Conservation (phyloP, 2,888 invertebrate genomes). For the Syritta pipiens region DNA sequence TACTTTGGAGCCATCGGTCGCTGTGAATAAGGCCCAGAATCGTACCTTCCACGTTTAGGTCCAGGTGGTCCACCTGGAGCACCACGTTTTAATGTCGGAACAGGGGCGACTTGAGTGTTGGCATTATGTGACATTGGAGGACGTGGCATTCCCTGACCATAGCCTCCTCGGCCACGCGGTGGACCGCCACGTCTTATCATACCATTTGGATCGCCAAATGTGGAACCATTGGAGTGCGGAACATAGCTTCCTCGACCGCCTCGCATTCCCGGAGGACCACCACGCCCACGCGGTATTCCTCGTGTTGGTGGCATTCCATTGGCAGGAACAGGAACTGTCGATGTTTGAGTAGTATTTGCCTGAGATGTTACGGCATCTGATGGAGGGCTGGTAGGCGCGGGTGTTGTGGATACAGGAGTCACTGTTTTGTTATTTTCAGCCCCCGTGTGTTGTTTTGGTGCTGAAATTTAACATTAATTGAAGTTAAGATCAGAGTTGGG, state of each 20-base stretch:
- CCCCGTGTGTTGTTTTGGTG: conserved; percentile 77
- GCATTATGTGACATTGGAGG: conserved; percentile 77
- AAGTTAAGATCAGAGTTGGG: too few relatives aligned
- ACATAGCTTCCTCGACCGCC: conserved; percentile 78
- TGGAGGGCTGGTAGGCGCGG: conserved; percentile 65
- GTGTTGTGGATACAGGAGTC: conserved; percentile 75
- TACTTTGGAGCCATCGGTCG: conserved; percentile 78
- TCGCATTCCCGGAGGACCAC: conserved; percentile 74
- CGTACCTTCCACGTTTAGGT: conserved; percentile 79
- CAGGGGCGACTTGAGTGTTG: conserved; percentile 78
- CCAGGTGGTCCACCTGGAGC: conserved; percentile 78
- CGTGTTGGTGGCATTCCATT: conserved; percentile 70
- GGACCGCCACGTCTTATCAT: conserved; percentile 76
- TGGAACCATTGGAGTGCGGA: conserved; percentile 75
- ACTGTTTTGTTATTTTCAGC: conserved; percentile 78
- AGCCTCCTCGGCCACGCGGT: conserved; percentile 77
- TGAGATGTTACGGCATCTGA: conserved; percentile 69
- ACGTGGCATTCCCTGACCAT: conserved; percentile 76
- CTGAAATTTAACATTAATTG: conserved; percentile 62
- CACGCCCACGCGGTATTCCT: conserved; percentile 76
- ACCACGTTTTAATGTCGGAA: conserved; percentile 78
- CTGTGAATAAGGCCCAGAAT: conserved; percentile 77
- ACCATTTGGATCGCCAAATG: conserved; percentile 72
- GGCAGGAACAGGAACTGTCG: conserved; percentile 48
- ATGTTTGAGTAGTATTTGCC: conserved; percentile 51